phyloP scores from a whole-genome alignment of 2,888 invertebrate species.

The Thymelicus acteon region DNA sequence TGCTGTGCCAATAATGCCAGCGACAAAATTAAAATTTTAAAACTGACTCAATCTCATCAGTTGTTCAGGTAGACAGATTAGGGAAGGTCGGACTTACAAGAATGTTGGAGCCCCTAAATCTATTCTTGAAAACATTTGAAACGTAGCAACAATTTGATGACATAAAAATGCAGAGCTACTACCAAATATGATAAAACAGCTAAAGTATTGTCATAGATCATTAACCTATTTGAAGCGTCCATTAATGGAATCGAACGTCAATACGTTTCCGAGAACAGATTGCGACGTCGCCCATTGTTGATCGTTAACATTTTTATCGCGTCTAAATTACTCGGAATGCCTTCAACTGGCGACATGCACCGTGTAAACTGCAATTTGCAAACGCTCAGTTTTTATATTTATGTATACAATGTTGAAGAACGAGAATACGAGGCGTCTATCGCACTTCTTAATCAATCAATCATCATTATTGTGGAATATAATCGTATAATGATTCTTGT shows the following conservation, averaged over 20 bases:
- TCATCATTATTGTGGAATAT: no score
- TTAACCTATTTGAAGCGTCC: slow-evolving; percentile 26
- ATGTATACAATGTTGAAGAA: neutral
- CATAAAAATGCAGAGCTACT: neutral
- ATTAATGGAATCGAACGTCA: slow-evolving; percentile 24
- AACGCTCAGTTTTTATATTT: neutral
- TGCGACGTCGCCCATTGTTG: slow-evolving; percentile 17
- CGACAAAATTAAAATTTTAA: no score
- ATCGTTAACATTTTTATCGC: slow-evolving; percentile 36
- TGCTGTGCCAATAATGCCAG: no score
- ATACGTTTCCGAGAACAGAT: slow-evolving; percentile 26
- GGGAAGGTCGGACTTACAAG: no score
- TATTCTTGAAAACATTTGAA: neutral
- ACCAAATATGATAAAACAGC: slow-evolving; percentile 10
- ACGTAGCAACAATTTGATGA: neutral
- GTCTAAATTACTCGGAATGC: slow-evolving; percentile 30
- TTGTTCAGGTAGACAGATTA: no score
- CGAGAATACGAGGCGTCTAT: neutral
- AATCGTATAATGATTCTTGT: no score
- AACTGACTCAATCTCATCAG: no score
- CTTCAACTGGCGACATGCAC: slow-evolving; percentile 6
- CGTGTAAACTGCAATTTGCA: slow-evolving; percentile 12
- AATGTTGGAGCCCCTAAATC: no score
- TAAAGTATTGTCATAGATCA: slow-evolving; percentile 10
- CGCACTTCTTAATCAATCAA: neutral